Conservation (phyloP, 2,888 invertebrate species). For the Pyrrhia umbra region DNA sequence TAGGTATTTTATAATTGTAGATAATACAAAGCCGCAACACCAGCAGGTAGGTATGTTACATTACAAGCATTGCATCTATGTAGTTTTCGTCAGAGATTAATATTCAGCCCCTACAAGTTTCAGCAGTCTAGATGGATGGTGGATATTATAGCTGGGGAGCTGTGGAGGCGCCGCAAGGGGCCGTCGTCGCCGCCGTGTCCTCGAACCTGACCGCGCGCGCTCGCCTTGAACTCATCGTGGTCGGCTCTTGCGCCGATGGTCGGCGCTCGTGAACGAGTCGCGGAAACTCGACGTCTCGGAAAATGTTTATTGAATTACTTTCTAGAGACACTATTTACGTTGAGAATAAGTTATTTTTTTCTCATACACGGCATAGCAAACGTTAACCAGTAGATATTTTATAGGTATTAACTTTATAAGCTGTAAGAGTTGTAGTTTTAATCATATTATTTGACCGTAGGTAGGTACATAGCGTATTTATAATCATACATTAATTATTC, state of each 20-base stretch:
- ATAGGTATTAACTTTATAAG: no score
- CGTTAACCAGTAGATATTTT: no score
- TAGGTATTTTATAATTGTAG: no score
- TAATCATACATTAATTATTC: background rate
- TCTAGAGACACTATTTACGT: background rate
- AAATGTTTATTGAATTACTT: slow-evolving; percentile 56
- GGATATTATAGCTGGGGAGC: slow-evolving; percentile 63
- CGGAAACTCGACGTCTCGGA: slow-evolving; percentile 77
- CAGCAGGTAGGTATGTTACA: background rate
- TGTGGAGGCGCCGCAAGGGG: slow-evolving; percentile 83
- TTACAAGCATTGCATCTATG: background rate
- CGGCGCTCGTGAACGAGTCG: slow-evolving; percentile 72
- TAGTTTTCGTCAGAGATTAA: slow-evolving; percentile 4
- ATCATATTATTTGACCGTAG: no score
- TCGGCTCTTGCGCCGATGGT: slow-evolving; percentile 80
- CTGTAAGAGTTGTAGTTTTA: no score
- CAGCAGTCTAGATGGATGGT: slow-evolving; percentile 57
- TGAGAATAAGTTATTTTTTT: background rate
- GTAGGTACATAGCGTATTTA: no score
- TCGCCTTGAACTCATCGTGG: slow-evolving; percentile 88
- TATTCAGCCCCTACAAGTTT: slow-evolving; percentile 42
- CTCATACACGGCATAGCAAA: no score
- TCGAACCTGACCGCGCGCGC: slow-evolving; percentile 90
- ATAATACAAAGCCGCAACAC: no score
- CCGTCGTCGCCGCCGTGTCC: slow-evolving; percentile 80